These are phyloP conservation scores for Anguilla pacifica DNA, from an alignment of 2,797 vertebrate genomes.

Conservation along the genomic window DNA sequence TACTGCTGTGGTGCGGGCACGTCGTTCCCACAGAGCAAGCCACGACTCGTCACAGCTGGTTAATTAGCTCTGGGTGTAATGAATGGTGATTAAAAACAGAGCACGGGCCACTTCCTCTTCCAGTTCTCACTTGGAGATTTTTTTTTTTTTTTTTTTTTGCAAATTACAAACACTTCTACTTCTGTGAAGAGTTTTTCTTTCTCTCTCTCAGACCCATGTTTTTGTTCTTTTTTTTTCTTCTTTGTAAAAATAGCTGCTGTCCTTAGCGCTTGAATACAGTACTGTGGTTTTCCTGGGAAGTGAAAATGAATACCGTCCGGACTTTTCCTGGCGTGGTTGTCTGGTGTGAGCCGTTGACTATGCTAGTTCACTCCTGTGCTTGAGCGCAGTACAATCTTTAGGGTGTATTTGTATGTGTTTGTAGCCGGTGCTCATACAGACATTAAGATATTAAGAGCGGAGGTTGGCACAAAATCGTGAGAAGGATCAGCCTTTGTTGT, in stretches of 20 bases:
- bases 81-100: neutral
- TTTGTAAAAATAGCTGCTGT: neutral
- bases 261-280: neutral
- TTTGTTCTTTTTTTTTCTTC: neutral
- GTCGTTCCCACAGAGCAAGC: neutral
- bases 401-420: too few relatives aligned
- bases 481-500: too few relatives aligned
- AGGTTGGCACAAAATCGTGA: too few relatives aligned
- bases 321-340: neutral
- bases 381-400: too few relatives aligned
- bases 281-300: neutral
- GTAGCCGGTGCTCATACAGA: too few relatives aligned
- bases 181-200: neutral
- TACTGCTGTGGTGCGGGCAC: neutral
- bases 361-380: too few relatives aligned
- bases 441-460: too few relatives aligned
- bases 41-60: neutral
- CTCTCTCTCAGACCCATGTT: neutral
- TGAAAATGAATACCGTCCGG: neutral
- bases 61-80: slow-evolving; percentile 3
- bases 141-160: neutral
- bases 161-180: neutral
- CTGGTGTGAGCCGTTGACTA: neutral
- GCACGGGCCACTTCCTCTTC: neutral
- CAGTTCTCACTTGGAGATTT: neutral